Percentiles rank a stretch among this genome's conserved stretches.
These are phyloP conservation scores for Peromyscus leucopus DNA, from an alignment of 2,113 vertebrate genomes.

Conservation along the genomic window DNA sequence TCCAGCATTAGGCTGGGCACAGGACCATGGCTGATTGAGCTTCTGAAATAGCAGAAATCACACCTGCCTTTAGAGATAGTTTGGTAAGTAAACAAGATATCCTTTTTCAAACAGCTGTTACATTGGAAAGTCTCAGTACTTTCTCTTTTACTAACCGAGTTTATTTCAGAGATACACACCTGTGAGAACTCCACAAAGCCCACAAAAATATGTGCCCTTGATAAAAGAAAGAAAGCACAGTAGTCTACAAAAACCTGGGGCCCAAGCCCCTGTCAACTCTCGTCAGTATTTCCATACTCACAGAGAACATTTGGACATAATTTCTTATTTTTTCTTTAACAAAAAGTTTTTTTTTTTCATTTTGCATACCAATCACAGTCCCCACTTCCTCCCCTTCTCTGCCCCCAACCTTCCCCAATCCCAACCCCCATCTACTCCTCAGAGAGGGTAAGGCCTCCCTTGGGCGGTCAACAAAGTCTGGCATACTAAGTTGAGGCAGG, in stretches of 20 bases:
- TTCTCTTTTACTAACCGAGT: not conserved
- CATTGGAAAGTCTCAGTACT: not conserved
- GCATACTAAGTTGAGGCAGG: too few species aligned
- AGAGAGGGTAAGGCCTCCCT: too few species aligned
- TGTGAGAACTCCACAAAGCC: not conserved
- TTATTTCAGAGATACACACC: not conserved
- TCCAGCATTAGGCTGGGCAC: not conserved
- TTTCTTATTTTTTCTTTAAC: too few species aligned
- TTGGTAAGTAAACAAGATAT: not conserved
- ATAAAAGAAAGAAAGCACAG: not conserved
- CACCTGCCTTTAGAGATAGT: not conserved
- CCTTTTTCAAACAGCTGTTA: not conserved
- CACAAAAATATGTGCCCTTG: not conserved
- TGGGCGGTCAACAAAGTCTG: too few species aligned
- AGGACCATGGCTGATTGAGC: not conserved
- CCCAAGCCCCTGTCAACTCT: not conserved
- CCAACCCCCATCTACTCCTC: too few species aligned
- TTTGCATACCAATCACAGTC: too few species aligned
- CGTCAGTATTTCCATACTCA: not conserved
- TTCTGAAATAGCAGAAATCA: not conserved
- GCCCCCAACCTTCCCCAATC: too few species aligned
- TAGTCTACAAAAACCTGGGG: accelerated
- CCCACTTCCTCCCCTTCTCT: too few species aligned
- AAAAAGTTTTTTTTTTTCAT: too few species aligned
- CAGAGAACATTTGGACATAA: not conserved